Evolutionary conservation across 2,113 vertebrate species (phyloP).

Genomic region (Climacteris rufus): DNA sequence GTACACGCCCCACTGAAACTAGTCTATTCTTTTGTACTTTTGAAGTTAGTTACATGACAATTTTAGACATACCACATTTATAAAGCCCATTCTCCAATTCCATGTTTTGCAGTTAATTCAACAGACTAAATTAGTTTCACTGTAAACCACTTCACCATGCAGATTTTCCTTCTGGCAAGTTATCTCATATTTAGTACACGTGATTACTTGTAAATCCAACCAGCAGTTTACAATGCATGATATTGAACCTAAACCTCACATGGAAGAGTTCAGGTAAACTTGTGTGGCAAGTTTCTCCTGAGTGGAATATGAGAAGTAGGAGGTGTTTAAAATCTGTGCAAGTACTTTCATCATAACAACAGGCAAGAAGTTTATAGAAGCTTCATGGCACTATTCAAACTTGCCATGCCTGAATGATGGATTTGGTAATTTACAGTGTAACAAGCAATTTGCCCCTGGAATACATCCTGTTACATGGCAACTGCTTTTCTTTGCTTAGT

Average conservation of each 20-base stretch:
- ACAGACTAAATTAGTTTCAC: conserved; percentile 63
- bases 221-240: neutral
- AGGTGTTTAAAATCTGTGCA: neutral
- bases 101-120: conserved; percentile 45
- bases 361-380: neutral
- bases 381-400: neutral
- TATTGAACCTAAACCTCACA: neutral
- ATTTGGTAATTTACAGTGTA: neutral
- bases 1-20: neutral
- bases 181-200: conserved; percentile 50
- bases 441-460: neutral
- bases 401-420: neutral
- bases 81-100: conserved; percentile 32
- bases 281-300: neutral
- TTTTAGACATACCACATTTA: conserved; percentile 38
- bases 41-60: conserved; percentile 20
- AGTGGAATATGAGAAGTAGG: neutral
- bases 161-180: conserved; percentile 37
- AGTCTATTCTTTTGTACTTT: neutral
- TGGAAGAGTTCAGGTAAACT: neutral
- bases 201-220: conserved; percentile 67
- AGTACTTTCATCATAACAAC: neutral
- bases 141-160: conserved; percentile 46
- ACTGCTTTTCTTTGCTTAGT: neutral
- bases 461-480: neutral